phyloP scores from a whole-genome alignment of 2,113 vertebrate genomes.

The Phalacrocorax carbo region DNA sequence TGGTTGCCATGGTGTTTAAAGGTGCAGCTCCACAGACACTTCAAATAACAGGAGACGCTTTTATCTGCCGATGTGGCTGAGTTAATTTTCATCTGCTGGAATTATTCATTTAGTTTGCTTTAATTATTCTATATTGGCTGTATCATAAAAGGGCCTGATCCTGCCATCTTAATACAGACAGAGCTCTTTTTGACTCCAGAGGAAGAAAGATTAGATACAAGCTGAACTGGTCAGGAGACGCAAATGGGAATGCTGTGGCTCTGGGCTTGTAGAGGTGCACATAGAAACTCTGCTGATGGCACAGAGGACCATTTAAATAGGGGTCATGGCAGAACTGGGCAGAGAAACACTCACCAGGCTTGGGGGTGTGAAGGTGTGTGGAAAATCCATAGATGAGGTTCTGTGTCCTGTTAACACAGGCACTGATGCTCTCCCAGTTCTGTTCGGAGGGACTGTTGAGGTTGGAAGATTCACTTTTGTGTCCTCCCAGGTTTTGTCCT shows the following conservation, averaged over 20 bases:
- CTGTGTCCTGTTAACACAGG: neutral
- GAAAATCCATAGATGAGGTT: neutral
- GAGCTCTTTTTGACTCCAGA: neutral
- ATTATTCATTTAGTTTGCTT: constrained; percentile 52
- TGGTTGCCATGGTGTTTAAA: constrained; percentile 67
- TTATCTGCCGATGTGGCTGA: constrained; percentile 53
- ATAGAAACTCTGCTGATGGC: neutral
- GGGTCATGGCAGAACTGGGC: neutral
- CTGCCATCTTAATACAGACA: neutral
- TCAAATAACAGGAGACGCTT: constrained; percentile 53
- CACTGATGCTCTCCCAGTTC: neutral
- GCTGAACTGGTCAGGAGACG: neutral
- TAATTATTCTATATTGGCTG: constrained; percentile 51
- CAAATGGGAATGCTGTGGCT: neutral
- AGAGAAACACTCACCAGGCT: neutral
- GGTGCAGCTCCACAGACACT: constrained; percentile 46
- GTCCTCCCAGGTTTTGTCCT: neutral
- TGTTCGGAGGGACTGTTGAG: neutral
- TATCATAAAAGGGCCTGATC: neutral
- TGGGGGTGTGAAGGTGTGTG: neutral
- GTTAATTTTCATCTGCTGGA: constrained; percentile 66
- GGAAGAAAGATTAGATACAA: neutral
- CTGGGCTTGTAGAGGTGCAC: neutral
- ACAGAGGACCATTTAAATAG: neutral
- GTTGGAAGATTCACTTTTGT: neutral